These are phyloP conservation scores for Pseudeuparius sepicola DNA, from an alignment of 2,888 invertebrate species.

Conservation along the genomic window DNA sequence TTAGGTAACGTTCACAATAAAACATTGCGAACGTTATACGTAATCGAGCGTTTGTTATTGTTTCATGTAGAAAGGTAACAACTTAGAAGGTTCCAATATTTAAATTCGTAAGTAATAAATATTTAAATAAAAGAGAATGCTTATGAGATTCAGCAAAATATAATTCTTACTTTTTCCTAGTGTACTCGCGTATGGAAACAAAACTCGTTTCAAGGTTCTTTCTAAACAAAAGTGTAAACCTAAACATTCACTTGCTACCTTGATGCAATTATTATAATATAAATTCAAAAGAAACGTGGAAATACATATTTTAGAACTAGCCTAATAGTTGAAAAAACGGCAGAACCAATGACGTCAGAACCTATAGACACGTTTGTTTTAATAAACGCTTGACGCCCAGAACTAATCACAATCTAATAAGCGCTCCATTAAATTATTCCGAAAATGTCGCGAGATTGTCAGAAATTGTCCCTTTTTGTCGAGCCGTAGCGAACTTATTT, in stretches of 20 bases:
- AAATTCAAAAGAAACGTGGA: constrained; percentile 15
- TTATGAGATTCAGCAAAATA: constrained; percentile 28
- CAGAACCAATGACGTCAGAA: too few species aligned
- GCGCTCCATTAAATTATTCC: too few species aligned
- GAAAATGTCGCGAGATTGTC: too few species aligned
- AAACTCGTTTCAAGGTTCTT: constrained; percentile 30
- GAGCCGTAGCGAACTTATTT: too few species aligned
- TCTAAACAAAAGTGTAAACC: constrained; percentile 30
- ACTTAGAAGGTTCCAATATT: constrained; percentile 28
- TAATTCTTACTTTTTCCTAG: constrained; percentile 26
- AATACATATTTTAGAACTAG: too few species aligned
- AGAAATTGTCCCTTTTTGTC: too few species aligned
- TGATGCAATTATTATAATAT: constrained; percentile 26
- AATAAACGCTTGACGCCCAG: too few species aligned
- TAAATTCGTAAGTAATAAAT: constrained; percentile 27
- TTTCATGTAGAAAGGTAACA: constrained; percentile 27
- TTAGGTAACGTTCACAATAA: constrained; percentile 30
- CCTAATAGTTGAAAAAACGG: too few species aligned
- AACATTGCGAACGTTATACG: constrained; percentile 29
- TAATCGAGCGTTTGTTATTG: constrained; percentile 28
- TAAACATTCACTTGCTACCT: constrained; percentile 31
- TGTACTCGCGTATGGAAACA: constrained; percentile 27
- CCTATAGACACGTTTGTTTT: too few species aligned
- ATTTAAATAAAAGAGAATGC: constrained; percentile 29
- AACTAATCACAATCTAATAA: too few species aligned